phyloP scores from a whole-genome alignment of 2,113 vertebrate species.

The Pedetes capensis region DNA sequence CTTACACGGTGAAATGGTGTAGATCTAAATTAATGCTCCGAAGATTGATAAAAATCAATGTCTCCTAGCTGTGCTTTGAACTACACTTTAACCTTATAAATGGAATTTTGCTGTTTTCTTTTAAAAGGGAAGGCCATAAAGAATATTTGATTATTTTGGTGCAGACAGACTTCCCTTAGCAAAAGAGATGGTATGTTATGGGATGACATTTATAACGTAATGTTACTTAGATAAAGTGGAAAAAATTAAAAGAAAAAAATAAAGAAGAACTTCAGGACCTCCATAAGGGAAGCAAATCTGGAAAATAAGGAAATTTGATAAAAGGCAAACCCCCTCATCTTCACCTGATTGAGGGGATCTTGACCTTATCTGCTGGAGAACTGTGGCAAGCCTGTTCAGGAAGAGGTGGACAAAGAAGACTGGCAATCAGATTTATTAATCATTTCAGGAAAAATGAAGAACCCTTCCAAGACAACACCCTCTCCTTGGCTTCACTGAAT shows the following conservation, averaged over 20 bases:
- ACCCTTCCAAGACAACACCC: conserved; percentile 70
- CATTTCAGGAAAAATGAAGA: conserved; percentile 79
- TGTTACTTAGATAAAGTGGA: conserved; percentile 33
- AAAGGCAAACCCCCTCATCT: background rate
- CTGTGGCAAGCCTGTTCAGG: background rate
- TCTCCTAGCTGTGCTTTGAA: conserved; percentile 45
- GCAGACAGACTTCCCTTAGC: conserved; percentile 44
- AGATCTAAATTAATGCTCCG: conserved; percentile 54
- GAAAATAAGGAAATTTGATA: background rate
- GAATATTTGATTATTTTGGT: conserved; percentile 70
- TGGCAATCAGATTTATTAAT: conserved; percentile 73
- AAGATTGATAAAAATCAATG: conserved; percentile 67
- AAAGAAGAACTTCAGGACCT: background rate
- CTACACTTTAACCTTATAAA: conserved; percentile 63
- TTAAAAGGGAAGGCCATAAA: conserved; percentile 55
- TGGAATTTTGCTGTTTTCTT: conserved; percentile 63
- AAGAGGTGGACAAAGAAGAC: conserved; percentile 1
- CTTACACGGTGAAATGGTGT: conserved; percentile 20
- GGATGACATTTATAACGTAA: conserved; percentile 66
- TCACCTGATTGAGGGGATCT: background rate
- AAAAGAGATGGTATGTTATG: conserved; percentile 42
- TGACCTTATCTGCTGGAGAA: background rate
- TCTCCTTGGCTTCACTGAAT: conserved; percentile 80
- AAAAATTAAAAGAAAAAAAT: background rate
- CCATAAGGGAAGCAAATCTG: background rate